Evolutionary conservation across 2,113 vertebrate genomes (phyloP).

Genomic region (Theristicus caerulescens): DNA sequence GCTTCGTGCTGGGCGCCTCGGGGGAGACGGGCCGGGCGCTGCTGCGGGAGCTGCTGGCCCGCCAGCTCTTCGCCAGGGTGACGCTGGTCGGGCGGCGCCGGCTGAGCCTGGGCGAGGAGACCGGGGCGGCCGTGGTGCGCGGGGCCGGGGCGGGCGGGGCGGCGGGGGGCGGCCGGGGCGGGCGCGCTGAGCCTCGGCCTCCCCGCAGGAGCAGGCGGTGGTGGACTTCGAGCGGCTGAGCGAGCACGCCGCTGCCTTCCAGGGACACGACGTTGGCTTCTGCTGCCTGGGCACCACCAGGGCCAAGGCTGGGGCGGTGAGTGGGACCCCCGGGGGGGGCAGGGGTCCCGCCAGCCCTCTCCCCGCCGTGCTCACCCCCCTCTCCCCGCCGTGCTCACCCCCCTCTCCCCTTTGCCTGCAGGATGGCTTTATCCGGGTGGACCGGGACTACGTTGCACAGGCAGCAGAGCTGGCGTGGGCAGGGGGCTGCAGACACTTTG

Average conservation of each 20-base stretch:
- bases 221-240: constrained; percentile 82
- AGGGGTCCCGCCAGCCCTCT: too few species aligned
- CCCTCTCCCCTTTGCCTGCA: background rate
- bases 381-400: too few species aligned
- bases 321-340: background rate
- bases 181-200: background rate
- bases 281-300: constrained; percentile 75
- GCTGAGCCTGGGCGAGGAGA: constrained; percentile 73
- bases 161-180: background rate
- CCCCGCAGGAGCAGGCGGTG: constrained; percentile 69
- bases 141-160: background rate
- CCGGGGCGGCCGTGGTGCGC: constrained; percentile 70
- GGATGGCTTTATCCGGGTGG: constrained; percentile 90
- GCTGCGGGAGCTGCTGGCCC: constrained; percentile 74
- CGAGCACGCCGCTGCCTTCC: constrained; percentile 81
- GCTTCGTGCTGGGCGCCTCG: constrained; percentile 87
- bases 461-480: constrained; percentile 88
- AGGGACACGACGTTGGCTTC: constrained; percentile 72
- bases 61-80: constrained; percentile 80
- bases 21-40: constrained; percentile 79
- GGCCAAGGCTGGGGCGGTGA: constrained; percentile 86
- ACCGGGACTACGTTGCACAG: constrained; percentile 89
- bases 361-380: accelerated
- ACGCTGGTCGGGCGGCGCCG: constrained; percentile 84
- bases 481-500: constrained; percentile 89